phyloP scores from a whole-genome alignment of 2,113 vertebrate species.

The Lycaon pictus region DNA sequence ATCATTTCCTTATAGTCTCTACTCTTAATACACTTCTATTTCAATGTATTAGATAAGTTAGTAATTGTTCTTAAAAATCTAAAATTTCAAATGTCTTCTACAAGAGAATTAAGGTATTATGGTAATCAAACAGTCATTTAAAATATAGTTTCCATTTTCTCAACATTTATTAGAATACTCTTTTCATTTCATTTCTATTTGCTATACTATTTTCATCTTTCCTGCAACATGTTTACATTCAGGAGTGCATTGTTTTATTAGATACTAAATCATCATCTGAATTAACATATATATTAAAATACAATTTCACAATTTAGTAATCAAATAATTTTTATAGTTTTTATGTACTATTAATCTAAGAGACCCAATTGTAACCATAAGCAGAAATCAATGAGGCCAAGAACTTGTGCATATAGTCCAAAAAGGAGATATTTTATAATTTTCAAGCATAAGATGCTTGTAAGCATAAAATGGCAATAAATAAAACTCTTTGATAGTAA shows the following conservation, averaged over 20 bases:
- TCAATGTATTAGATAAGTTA: neutral
- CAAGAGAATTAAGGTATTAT: constrained; percentile 1
- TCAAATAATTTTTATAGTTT: neutral
- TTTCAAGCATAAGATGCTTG: neutral
- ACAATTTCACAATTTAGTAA: constrained; percentile 20
- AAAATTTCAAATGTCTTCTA: constrained; percentile 34
- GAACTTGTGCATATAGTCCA: neutral
- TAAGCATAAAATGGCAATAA: neutral
- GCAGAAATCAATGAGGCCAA: neutral
- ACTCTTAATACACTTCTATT: constrained; percentile 45
- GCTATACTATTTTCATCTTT: neutral
- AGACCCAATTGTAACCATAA: neutral
- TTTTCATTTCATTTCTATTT: neutral
- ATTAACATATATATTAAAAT: neutral
- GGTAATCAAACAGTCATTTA: neutral
- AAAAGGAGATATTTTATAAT: neutral
- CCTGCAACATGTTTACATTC: neutral
- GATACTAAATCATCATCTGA: neutral
- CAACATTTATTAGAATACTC: neutral
- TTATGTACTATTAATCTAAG: neutral
- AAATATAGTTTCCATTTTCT: neutral
- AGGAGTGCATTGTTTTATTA: neutral
- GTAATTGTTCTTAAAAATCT: neutral
- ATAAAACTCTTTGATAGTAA: neutral
- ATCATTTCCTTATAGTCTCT: neutral